Base-by-base conservation (phyloP, 2,888 invertebrate species). In the Ferrisia virgata region DNA sequence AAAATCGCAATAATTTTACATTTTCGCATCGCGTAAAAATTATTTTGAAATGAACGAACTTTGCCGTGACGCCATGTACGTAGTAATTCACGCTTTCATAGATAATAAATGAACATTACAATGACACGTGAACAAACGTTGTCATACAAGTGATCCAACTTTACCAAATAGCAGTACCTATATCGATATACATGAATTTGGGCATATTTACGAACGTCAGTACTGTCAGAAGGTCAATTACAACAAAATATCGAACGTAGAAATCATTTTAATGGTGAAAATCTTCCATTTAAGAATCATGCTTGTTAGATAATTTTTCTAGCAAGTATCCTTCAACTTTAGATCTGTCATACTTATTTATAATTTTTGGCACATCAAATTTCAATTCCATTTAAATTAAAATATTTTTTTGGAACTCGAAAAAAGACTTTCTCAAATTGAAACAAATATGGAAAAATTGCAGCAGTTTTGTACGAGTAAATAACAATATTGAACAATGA, bases 101-200 rank as follows among this genome's bases (percentile, higher is more conserved):
- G 72, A 76, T 76, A 36, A 76, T 18, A 72, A 64, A 22, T 18
- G 72, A 76, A 22, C 72, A 76, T 76, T 76, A 36, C 9, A 36
- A 76, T 76, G 36, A 36, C 72, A 76, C 72, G 72, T 76, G 72
- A 76, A 76, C 72, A 76, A n/a, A 36, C 36, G 72, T 76, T 76
- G 72, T 76, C 72, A 36, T 76, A 36, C 36, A 76, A 36, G 36
- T 76, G 72, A 76, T 76, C 18, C 72, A 13, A 36, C 9, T 64
- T 64, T 13, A 64, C 64, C 15, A 28, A 28, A 4, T 9, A 2
- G 36, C 18, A 22, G 22, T 9, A n/a, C n/a, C n/a, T n/a, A 53
- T 53, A 53, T 53, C 53, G 22, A 53, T 47, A 13, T 31, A 36
- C 36, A 31, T 76, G 36, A 76, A 76, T 76, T 76, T 36, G 36